phyloP scores from a whole-genome alignment of 2,888 invertebrate genomes.

The Folsomia candida region DNA sequence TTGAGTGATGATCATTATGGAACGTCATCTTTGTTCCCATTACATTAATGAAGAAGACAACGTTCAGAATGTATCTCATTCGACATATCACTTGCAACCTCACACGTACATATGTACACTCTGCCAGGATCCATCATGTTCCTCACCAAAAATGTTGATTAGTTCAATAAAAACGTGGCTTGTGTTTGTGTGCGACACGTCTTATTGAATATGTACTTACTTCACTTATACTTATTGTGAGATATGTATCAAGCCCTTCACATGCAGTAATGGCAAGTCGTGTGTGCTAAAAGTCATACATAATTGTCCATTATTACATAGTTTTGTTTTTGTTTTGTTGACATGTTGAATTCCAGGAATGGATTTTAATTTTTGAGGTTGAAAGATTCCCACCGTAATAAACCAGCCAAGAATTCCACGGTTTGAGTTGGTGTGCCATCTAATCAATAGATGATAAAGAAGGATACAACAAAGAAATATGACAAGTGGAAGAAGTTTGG shows the following conservation, averaged over 20 bases:
- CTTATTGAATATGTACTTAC: background rate
- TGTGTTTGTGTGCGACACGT: background rate
- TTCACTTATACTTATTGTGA: no score
- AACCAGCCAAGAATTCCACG: background rate
- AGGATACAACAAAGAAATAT: background rate
- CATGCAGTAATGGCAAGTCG: no score
- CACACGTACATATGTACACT: no score
- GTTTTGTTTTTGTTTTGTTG: slow-evolving; percentile 29
- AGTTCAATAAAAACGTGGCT: background rate
- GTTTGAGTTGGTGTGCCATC: background rate
- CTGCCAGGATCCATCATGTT: background rate
- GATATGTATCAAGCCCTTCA: no score
- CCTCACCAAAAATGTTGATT: slow-evolving; percentile 2
- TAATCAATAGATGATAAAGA: background rate
- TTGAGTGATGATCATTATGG: slow-evolving; percentile 17
- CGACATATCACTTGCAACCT: no score
- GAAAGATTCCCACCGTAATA: background rate
- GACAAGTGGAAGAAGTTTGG: background rate
- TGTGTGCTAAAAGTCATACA: slow-evolving; percentile 24
- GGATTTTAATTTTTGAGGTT: background rate
- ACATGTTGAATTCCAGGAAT: background rate
- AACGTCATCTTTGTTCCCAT: slow-evolving; percentile 16
- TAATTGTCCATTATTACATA: slow-evolving; percentile 39
- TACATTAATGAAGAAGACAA: slow-evolving; percentile 10
- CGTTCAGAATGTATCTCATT: background rate